Conservation (phyloP, 2,797 vertebrate genomes). For the Enteromius unitaeniatus region DNA sequence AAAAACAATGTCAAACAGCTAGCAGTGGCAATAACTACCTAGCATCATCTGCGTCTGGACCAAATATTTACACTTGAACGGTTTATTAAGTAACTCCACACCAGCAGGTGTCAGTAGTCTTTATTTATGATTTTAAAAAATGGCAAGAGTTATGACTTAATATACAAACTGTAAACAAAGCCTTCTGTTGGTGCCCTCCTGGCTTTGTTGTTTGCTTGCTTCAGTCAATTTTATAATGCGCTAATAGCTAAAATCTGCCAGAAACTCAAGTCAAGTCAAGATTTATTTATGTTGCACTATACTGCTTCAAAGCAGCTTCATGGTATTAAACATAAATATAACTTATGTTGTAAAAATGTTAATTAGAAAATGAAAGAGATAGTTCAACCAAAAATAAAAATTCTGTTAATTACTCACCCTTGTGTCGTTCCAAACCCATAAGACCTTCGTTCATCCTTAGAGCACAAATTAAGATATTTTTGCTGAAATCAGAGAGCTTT, state of each 20-base stretch:
- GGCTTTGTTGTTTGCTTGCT: neutral
- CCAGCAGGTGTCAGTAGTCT: slow-evolving; percentile 14
- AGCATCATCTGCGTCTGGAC: neutral
- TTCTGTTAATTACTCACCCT: neutral
- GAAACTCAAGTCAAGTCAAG: neutral
- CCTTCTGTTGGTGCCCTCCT: neutral
- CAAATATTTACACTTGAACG: neutral
- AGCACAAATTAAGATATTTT: neutral
- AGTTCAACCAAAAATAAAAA: too few species aligned
- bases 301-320: neutral
- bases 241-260: neutral
- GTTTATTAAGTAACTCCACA: neutral
- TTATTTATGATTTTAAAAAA: neutral
- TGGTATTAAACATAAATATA: neutral
- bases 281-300: neutral
- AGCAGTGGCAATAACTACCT: neutral
- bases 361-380: neutral
- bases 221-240: neutral
- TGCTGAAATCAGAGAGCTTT: neutral
- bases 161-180: neutral
- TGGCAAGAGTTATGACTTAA: neutral
- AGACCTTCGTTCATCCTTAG: too few species aligned
- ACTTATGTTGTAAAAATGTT: neutral
- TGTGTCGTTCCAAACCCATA: neutral
- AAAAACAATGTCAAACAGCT: neutral